Evolutionary conservation across 2,888 invertebrate genomes (phyloP).

Genomic region (Diaperis boleti): DNA sequence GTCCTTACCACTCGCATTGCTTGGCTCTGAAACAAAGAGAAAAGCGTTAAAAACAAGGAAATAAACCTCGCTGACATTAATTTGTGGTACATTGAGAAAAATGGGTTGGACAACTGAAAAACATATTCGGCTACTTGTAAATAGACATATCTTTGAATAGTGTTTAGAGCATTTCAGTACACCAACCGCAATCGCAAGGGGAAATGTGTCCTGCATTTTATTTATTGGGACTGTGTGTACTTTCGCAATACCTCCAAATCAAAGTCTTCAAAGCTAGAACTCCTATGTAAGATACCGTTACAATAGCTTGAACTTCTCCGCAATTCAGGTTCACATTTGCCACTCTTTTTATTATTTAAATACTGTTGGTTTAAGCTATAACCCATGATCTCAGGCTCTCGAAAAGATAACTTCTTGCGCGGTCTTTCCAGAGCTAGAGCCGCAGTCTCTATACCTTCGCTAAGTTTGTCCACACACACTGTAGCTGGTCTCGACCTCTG

Average conservation of each 20-base stretch:
- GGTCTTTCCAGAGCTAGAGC: conserved; percentile 72
- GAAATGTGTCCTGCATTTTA: no score
- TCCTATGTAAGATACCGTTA: conserved; percentile 56
- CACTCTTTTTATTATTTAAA: background rate
- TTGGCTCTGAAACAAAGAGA: conserved; percentile 81
- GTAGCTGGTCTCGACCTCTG: conserved; percentile 59
- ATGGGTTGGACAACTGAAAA: no score
- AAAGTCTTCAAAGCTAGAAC: conserved; percentile 71
- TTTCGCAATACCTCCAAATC: conserved; percentile 75
- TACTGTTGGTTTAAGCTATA: background rate
- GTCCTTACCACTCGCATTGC: conserved; percentile 99
- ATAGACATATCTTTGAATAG: no score
- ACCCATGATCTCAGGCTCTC: conserved; percentile 82
- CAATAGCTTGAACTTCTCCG: conserved; percentile 56
- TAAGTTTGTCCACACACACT: conserved; percentile 60
- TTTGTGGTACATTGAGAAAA: background rate
- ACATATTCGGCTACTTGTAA: no score
- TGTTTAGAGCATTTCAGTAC: no score
- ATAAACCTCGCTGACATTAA: conserved; percentile 2
- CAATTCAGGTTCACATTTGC: conserved; percentile 51
- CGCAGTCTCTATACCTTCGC: conserved; percentile 63
- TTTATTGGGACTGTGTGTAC: no score
- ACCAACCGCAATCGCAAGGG: no score
- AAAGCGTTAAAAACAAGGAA: conserved; percentile 1
- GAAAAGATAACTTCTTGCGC: conserved; percentile 87